Percentiles rank a stretch among this genome's conserved stretches.
phyloP scores from a whole-genome alignment of 2,113 vertebrate genomes.

The Callionymus lyra region DNA sequence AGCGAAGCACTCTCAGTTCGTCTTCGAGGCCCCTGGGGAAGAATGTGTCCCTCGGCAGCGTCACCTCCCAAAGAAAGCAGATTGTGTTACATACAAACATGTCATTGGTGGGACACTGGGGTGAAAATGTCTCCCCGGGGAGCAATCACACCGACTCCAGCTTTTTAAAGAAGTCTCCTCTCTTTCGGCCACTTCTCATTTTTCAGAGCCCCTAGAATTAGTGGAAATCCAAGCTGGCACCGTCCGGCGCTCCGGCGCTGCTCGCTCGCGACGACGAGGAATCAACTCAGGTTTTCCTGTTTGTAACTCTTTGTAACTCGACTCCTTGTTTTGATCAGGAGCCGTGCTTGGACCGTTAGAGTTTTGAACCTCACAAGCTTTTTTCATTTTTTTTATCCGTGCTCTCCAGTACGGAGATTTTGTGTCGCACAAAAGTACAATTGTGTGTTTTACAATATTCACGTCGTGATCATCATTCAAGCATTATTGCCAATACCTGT shows the following conservation, averaged over 20 bases:
- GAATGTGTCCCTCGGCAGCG: conserved; percentile 40
- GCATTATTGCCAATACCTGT: no score
- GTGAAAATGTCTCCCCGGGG: conserved; percentile 55
- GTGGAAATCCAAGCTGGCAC: conserved; percentile 30
- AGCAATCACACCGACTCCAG: conserved; percentile 57
- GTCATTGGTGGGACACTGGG: conserved; percentile 51
- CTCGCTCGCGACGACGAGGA: conserved; percentile 46
- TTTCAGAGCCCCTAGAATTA: conserved; percentile 40
- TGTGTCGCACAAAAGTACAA: no score
- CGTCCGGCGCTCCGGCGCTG: conserved; percentile 15
- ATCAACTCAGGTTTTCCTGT: conserved; percentile 46
- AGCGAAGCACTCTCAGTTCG: conserved; percentile 17
- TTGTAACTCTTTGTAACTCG: conserved; percentile 30
- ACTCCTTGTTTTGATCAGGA: conserved; percentile 13
- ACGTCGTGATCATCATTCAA: no score
- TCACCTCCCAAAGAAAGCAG: conserved; percentile 51
- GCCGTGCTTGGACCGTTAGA: no score
- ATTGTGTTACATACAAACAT: conserved; percentile 58
- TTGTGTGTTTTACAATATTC: no score
- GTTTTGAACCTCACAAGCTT: no score
- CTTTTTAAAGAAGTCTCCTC: conserved; percentile 44
- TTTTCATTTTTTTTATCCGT: no score
- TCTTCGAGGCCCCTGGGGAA: conserved; percentile 28
- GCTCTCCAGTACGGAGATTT: no score
- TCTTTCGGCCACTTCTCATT: conserved; percentile 38